phyloP scores from a whole-genome alignment of 1,140 invertebrate genomes.

The Drosophila sechellia region DNA sequence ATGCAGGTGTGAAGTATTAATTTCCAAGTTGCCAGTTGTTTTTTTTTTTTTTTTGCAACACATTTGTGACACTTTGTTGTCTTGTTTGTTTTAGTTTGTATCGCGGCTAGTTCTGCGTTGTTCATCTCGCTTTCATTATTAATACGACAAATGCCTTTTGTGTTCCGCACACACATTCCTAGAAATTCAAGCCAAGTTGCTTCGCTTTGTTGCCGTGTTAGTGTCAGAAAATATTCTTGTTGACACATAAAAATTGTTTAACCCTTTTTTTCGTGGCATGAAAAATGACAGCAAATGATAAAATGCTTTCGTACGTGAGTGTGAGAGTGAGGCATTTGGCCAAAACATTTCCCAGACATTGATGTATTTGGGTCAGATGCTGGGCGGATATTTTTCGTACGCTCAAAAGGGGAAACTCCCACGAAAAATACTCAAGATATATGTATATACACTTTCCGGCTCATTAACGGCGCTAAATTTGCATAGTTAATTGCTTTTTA shows the following conservation, averaged over 20 bases:
- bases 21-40: no score
- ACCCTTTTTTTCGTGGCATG: constrained; percentile 68
- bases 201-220: constrained; percentile 44
- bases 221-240: constrained; percentile 80
- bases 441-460: constrained; percentile 22
- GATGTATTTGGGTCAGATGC: constrained; percentile 70
- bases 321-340: constrained; percentile 34
- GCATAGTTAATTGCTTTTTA: constrained; percentile 73
- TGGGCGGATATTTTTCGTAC: background rate
- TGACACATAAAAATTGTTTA: constrained; percentile 80
- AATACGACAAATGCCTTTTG: constrained; percentile 61
- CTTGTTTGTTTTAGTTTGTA: constrained; percentile 41
- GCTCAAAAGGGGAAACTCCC: background rate
- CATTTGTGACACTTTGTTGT: constrained; percentile 35
- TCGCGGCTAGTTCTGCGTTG: constrained; percentile 9
- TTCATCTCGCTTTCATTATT: constrained; percentile 68
- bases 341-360: constrained; percentile 59
- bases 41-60: no score
- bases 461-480: constrained; percentile 51
- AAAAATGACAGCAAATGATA: constrained; percentile 76
- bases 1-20: constrained; percentile 50
- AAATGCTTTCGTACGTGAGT: constrained; percentile 39
- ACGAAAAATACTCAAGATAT: constrained; percentile 4
- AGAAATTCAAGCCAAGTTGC: constrained; percentile 59
- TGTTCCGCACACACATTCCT: constrained; percentile 28